phyloP scores from a whole-genome alignment of 2,888 invertebrate genomes.

The Tachina lurida region DNA sequence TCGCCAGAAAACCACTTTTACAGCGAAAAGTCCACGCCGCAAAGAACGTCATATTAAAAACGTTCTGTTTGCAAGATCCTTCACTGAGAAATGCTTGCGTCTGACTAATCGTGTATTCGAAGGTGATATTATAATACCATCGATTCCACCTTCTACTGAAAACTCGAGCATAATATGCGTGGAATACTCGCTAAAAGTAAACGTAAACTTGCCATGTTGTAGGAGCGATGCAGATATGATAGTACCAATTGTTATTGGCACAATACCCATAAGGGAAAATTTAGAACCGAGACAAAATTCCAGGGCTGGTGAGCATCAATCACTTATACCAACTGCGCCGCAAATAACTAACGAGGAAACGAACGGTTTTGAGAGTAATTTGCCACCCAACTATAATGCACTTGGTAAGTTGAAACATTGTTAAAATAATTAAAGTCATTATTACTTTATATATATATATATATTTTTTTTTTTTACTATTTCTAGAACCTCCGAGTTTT shows the following conservation, averaged over 20 bases:
- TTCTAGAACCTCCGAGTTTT: slow-evolving; percentile 74
- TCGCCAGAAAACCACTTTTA: slow-evolving; percentile 70
- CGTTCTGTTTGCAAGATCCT: slow-evolving; percentile 28
- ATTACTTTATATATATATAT: neutral
- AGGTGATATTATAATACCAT: slow-evolving; percentile 68
- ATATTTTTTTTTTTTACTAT: neutral
- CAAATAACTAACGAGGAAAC: slow-evolving; percentile 31
- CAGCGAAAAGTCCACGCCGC: slow-evolving; percentile 71
- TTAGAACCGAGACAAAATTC: slow-evolving; percentile 56
- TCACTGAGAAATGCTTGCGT: slow-evolving; percentile 57
- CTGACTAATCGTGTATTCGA: slow-evolving; percentile 69
- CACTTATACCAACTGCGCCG: slow-evolving; percentile 56
- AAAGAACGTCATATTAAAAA: slow-evolving; percentile 63
- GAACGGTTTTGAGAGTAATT: slow-evolving; percentile 27
- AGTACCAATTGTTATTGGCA: slow-evolving; percentile 74
- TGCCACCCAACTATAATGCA: slow-evolving; percentile 74
- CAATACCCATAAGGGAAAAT: slow-evolving; percentile 74
- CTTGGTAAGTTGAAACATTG: slow-evolving; percentile 68
- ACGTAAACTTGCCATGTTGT: slow-evolving; percentile 64
- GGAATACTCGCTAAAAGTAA: slow-evolving; percentile 65
- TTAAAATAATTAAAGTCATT: neutral
- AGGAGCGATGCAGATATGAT: slow-evolving; percentile 54
- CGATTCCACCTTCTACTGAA: slow-evolving; percentile 68
- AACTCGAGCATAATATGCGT: slow-evolving; percentile 67
- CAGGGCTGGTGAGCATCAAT: slow-evolving; percentile 5